These are phyloP conservation scores for Macropus fuliginosus DNA, from an alignment of 2,797 vertebrate genomes.

Conservation along the genomic window DNA sequence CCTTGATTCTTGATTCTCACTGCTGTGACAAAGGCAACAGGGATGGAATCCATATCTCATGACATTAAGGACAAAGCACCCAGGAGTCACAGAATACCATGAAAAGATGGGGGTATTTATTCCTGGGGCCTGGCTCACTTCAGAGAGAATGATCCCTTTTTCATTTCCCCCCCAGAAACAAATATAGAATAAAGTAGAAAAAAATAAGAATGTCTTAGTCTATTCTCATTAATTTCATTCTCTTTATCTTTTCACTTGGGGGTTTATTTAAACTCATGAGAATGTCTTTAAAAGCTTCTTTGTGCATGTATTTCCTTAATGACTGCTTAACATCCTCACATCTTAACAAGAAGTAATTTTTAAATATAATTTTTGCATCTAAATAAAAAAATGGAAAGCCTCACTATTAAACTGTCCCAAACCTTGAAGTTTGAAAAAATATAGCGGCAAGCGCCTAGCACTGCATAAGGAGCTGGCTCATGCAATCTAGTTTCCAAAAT, in stretches of 20 bases:
- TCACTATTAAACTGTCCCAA: constrained; percentile 5
- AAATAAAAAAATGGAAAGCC: constrained; percentile 19
- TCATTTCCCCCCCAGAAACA: constrained; percentile 33
- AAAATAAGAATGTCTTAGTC: constrained; percentile 55
- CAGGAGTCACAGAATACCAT: constrained; percentile 64
- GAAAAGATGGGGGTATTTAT: constrained; percentile 33
- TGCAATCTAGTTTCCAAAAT: not conserved
- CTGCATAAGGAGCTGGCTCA: not conserved
- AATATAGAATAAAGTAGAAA: constrained; percentile 52
- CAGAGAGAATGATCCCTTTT: not conserved
- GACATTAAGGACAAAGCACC: constrained; percentile 54
- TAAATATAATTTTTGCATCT: constrained; percentile 43
- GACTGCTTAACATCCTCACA: not conserved
- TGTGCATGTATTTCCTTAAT: constrained; percentile 3
- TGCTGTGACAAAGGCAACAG: constrained; percentile 44
- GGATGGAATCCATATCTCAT: constrained; percentile 62
- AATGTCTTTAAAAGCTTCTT: not conserved
- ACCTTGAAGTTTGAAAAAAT: not conserved
- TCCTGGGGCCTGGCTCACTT: not conserved
- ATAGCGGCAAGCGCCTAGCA: not conserved
- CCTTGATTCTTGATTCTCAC: constrained; percentile 46
- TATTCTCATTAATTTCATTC: constrained; percentile 63
- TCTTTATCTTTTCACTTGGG: constrained; percentile 33
- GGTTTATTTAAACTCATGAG: not conserved
- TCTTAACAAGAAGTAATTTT: constrained; percentile 26